Base-by-base conservation (phyloP, 30 jellyfish, hydroid and myxozoan genomes). In the Hydractinia symbiolongicarpus region DNA sequence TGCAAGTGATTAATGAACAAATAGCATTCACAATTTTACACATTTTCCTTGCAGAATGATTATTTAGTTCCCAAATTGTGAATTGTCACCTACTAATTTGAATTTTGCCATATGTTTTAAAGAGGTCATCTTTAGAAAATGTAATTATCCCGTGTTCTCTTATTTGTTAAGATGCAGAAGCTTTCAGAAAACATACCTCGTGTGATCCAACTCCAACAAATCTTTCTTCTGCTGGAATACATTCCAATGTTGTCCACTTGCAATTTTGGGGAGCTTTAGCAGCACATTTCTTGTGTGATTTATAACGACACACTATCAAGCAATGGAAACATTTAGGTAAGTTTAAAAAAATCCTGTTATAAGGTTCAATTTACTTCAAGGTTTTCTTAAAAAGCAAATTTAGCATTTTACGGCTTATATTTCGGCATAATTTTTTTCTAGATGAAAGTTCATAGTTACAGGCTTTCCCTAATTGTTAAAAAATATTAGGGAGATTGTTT, bases 181-280 rank as follows among this genome's bases (percentile, higher is more conserved):
- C 53, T 64, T 7, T 6, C 9, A 64, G 74, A 64, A 6, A 64
- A 64, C 74, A 6, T 64, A 6, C 74, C 40, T 64, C 9, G 4
- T 5, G 68, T 77, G 86, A 96, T 76, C 88, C 91, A 75, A 83
- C 98, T 61, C 75, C 89, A 17, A 90, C 89, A 7, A 73, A 79
- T 50, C 98, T 80, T 54, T 69, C 64, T 50, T 92, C 98, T 13
- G 94, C 93, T 4, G 98, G 98, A 57, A 92, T 87, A 14, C 95
- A 82, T 21, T 92, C 98, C 57, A 92, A 53, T 8, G 98, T 92
- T 51, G 98, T 92, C 98, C 98, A 92, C 79, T 92, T 92, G 87
- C 98, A 92, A 66, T 81, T 92, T 60, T 79, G 72, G 1, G 93
- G 88, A 6, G 98, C 95, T 56, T 83, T 79, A 57, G 98, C 66